Evolutionary conservation across 2,797 vertebrate genomes (phyloP).

Genomic region (Macroramphosus scolopax): DNA sequence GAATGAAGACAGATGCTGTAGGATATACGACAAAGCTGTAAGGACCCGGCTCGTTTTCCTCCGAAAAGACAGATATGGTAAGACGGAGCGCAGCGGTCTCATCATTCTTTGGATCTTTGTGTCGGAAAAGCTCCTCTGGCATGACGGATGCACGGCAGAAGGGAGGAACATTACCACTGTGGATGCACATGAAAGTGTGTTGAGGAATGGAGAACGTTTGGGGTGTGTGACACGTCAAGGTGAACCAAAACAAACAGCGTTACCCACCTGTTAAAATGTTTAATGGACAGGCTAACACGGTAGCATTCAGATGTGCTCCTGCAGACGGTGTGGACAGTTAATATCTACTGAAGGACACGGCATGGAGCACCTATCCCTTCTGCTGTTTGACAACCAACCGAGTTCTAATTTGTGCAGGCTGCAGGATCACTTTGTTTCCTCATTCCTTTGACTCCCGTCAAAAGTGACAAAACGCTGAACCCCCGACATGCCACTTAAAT

Average conservation of each 20-base stretch:
- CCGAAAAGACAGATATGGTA: conserved; percentile 59
- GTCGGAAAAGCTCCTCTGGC: conserved; percentile 17
- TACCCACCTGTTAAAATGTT: background rate
- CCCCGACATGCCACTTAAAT: too few relatives aligned
- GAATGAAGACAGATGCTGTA: conserved; percentile 63
- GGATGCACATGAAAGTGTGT: conserved; percentile 19
- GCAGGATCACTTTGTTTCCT: too few relatives aligned
- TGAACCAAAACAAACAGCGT: too few relatives aligned
- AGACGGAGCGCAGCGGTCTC: too few relatives aligned
- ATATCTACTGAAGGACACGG: conserved; percentile 41
- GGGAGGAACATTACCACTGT: conserved; percentile 6
- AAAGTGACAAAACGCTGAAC: conserved; percentile 31
- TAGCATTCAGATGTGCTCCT: too few relatives aligned
- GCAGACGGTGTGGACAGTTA: conserved; percentile 22
- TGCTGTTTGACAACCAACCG: conserved; percentile 26
- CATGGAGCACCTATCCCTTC: conserved; percentile 12
- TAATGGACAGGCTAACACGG: too few relatives aligned
- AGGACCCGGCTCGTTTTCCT: conserved; percentile 63
- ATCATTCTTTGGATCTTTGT: conserved; percentile 48
- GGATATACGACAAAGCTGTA: conserved; percentile 56
- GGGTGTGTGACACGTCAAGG: too few relatives aligned
- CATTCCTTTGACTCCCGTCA: conserved; percentile 42
- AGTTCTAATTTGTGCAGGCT: conserved; percentile 21
- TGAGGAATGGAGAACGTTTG: too few relatives aligned
- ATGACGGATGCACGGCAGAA: conserved; percentile 6